phyloP scores from a whole-genome alignment of 1,140 invertebrate species.

The Pinna nobilis region DNA sequence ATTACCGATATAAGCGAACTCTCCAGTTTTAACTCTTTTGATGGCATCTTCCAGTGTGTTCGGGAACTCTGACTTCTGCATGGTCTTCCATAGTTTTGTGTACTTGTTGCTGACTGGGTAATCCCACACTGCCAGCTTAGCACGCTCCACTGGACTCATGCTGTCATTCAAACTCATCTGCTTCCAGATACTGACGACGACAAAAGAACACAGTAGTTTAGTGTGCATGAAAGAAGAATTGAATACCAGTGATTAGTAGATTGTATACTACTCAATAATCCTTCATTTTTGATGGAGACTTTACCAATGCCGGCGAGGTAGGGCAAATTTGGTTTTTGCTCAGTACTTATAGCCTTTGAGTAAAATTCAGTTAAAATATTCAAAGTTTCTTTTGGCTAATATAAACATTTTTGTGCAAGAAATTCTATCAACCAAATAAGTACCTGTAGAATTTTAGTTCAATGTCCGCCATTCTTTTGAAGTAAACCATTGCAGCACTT shows the following conservation, averaged over 20 bases:
- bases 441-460: slow-evolving; percentile 96
- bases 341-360: too few species aligned
- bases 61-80: slow-evolving; percentile 92
- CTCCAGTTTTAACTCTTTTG: slow-evolving; percentile 80
- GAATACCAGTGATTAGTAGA: too few species aligned
- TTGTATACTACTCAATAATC: too few species aligned
- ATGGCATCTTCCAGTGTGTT: slow-evolving; percentile 85
- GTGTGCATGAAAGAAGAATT: too few species aligned
- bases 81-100: slow-evolving; percentile 98
- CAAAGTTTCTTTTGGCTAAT: too few species aligned
- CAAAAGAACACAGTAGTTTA: slow-evolving; percentile 42
- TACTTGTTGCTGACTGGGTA: slow-evolving; percentile 99
- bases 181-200: slow-evolving; percentile 99
- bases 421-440: neutral
- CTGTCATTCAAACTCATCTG: slow-evolving; percentile 97
- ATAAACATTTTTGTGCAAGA: too few species aligned
- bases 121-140: slow-evolving; percentile 98
- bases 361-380: too few species aligned
- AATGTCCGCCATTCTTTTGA: slow-evolving; percentile 96
- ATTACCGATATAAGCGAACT: slow-evolving; percentile 92
- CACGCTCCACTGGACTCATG: slow-evolving; percentile 89
- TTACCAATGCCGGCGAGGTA: too few species aligned
- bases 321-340: too few species aligned
- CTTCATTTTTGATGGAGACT: too few species aligned
- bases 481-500: slow-evolving; percentile 92